Evolutionary conservation across 2,797 vertebrate species (phyloP).

Genomic region (Takifugu ocellatus): DNA sequence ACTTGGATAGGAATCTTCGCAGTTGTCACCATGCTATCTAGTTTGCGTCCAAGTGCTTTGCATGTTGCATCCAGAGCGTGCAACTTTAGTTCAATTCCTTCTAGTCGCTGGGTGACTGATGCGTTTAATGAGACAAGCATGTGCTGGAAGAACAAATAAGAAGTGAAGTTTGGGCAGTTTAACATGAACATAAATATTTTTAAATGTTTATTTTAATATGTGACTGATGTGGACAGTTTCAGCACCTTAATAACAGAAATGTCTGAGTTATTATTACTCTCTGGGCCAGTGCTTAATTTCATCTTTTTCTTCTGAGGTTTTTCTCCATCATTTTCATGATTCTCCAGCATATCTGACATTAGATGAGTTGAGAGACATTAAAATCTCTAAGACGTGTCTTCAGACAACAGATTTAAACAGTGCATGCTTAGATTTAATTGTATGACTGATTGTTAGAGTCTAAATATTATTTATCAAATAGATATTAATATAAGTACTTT

Average conservation of each 20-base stretch:
- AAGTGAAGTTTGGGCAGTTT: background rate
- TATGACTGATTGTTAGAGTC: background rate
- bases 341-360: conserved; percentile 84
- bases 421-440: background rate
- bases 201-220: background rate
- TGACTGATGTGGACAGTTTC: background rate
- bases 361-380: conserved; percentile 29
- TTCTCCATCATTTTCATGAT: conserved; percentile 86
- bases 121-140: conserved; percentile 91
- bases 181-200: background rate
- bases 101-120: conserved; percentile 89
- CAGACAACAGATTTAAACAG: too few relatives aligned
- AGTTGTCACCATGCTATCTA: conserved; percentile 89
- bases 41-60: conserved; percentile 89
- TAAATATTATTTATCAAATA: background rate
- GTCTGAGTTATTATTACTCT: conserved; percentile 87
- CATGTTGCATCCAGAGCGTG: conserved; percentile 91
- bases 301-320: conserved; percentile 87
- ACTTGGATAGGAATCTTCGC: conserved; percentile 95
- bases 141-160: conserved; percentile 70
- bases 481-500: conserved; percentile 20
- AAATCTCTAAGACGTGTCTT: too few relatives aligned
- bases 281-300: conserved; percentile 85
- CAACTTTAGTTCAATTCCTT: conserved; percentile 94
- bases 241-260: conserved; percentile 75